Conservation (phyloP, 2,797 vertebrate genomes). For the Moxostoma hubbsi region DNA sequence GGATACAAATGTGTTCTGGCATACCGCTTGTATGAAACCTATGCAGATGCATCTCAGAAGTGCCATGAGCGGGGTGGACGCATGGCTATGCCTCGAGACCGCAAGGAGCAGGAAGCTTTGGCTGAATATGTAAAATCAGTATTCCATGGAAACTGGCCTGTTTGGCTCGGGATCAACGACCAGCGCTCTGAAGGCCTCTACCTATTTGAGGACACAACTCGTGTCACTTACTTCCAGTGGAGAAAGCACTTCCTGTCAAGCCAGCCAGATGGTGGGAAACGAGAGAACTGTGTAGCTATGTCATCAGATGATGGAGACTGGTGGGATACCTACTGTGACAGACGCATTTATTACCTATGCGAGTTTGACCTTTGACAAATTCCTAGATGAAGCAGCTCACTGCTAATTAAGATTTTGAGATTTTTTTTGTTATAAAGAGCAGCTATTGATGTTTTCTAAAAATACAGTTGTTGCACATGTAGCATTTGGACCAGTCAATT, state of each 20-base stretch:
- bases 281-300: slow-evolving; percentile 91
- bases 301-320: slow-evolving; percentile 90
- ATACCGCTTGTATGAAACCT: slow-evolving; percentile 81
- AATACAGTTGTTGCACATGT: slow-evolving; percentile 7
- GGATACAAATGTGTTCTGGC: slow-evolving; percentile 88
- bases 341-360: slow-evolving; percentile 88
- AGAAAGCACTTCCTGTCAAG: slow-evolving; percentile 86
- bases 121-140: slow-evolving; percentile 80
- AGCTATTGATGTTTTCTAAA: slow-evolving; percentile 30
- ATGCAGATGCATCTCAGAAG: slow-evolving; percentile 78
- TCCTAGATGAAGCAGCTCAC: background rate
- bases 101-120: slow-evolving; percentile 82
- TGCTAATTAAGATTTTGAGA: background rate
- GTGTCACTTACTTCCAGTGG: slow-evolving; percentile 90
- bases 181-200: slow-evolving; percentile 85
- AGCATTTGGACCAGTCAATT: background rate
- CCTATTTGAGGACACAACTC: slow-evolving; percentile 85
- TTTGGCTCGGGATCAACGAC: slow-evolving; percentile 90
- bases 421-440: background rate
- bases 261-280: slow-evolving; percentile 86
- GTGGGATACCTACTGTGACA: slow-evolving; percentile 93
- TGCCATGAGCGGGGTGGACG: slow-evolving; percentile 84
- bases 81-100: slow-evolving; percentile 86
- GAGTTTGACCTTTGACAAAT: slow-evolving; percentile 80
- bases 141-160: slow-evolving; percentile 88